Conservation (phyloP, 2,113 vertebrate genomes). For the Nycticorax nycticorax region DNA sequence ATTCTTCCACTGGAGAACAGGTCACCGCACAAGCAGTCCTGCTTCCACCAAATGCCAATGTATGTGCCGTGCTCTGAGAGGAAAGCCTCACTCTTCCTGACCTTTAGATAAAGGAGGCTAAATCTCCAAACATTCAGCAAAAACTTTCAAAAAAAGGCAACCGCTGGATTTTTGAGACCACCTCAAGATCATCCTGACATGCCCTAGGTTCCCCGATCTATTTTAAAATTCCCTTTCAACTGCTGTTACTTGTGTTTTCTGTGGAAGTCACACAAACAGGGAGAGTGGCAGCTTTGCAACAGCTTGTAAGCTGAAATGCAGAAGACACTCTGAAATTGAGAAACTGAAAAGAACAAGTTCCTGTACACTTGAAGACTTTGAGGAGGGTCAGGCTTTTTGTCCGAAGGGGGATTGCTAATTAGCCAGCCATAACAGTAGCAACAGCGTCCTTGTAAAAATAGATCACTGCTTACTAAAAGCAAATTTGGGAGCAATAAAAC, state of each 20-base stretch:
- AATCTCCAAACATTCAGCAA: neutral
- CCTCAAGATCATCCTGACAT: neutral
- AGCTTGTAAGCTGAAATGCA: neutral
- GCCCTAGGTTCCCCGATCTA: neutral
- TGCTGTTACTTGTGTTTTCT: neutral
- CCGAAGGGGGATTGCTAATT: neutral
- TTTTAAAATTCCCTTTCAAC: constrained; percentile 32
- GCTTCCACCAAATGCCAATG: neutral
- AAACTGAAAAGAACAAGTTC: neutral
- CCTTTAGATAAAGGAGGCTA: neutral
- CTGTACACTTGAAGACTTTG: neutral
- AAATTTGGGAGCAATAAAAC: neutral
- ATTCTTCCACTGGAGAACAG: neutral
- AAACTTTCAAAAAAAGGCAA: constrained; percentile 14
- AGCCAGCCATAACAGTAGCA: neutral
- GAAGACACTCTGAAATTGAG: neutral
- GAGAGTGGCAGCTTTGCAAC: neutral
- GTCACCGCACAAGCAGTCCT: neutral
- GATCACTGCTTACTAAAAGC: neutral
- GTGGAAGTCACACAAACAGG: neutral
- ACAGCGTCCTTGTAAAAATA: neutral
- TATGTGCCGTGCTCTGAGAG: neutral
- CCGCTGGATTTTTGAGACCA: neutral
- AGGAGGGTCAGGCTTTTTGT: neutral
- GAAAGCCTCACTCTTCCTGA: neutral